Conservation (phyloP, 2,113 vertebrate species). For the Alexandromys fortis region DNA sequence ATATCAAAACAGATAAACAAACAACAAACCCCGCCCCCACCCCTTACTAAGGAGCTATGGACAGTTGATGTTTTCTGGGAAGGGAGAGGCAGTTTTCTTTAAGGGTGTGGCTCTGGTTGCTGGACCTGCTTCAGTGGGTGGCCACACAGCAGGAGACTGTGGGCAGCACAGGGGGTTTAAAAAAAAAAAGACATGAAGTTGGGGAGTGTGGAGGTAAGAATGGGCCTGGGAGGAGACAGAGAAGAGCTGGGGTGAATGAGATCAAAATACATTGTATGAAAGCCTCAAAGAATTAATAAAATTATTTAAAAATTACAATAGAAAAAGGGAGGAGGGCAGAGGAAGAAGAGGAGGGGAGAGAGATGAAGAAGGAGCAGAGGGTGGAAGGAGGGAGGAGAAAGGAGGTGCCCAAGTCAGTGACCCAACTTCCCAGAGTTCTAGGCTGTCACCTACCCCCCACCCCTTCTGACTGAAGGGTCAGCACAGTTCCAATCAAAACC, state of each 20-base stretch:
- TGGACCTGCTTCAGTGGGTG: neutral
- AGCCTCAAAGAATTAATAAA: neutral
- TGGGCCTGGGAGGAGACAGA: neutral
- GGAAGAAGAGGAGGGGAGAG: too few relatives aligned
- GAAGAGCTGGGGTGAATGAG: neutral
- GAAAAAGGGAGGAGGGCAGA: too few relatives aligned
- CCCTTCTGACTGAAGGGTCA: neutral
- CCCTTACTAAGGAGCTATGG: neutral
- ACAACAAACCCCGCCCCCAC: neutral
- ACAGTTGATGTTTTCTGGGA: neutral
- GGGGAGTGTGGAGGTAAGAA: neutral
- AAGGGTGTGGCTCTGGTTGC: neutral
- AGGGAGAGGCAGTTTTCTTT: neutral
- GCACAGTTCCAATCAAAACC: neutral
- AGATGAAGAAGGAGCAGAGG: neutral
- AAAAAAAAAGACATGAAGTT: neutral
- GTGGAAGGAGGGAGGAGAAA: neutral
- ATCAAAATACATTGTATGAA: neutral
- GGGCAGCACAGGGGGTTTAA: neutral
- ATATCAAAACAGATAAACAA: neutral
- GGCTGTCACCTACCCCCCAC: accelerated
- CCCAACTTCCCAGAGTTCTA: too few relatives aligned
- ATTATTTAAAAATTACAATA: neutral
- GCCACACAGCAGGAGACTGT: neutral
- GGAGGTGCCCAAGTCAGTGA: neutral